Conservation (phyloP, 2,888 invertebrate genomes). For the Yponomeuta malinellus region DNA sequence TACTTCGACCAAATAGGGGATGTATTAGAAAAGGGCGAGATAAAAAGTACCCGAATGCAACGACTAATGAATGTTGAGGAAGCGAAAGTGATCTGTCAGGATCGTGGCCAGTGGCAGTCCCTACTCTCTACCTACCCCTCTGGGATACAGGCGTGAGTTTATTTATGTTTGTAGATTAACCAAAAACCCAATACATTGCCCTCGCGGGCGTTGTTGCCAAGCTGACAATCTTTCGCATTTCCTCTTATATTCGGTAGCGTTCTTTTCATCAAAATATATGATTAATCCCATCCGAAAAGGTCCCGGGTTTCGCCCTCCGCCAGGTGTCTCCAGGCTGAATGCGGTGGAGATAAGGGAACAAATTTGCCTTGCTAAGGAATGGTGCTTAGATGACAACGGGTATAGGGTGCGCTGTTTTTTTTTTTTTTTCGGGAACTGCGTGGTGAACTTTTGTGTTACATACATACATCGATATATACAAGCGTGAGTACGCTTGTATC, state of each 20-base stretch:
- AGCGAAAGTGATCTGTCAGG: no score
- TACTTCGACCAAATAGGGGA: no score
- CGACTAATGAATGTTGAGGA: no score
- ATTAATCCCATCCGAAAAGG: slow-evolving; percentile 8
- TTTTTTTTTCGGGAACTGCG: not conserved
- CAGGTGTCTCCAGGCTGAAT: slow-evolving; percentile 6
- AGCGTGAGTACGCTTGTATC: no score
- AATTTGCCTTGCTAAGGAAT: slow-evolving; percentile 10
- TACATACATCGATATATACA: no score
- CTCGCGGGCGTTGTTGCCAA: not conserved
- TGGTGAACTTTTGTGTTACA: no score
- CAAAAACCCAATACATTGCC: not conserved
- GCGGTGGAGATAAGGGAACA: slow-evolving; percentile 8
- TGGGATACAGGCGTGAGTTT: no score
- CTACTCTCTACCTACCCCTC: no score
- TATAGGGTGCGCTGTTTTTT: not conserved
- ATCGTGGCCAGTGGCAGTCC: no score
- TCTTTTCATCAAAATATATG: not conserved
- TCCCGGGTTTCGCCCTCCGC: not conserved
- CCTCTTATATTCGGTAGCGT: not conserved
- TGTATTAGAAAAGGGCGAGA: no score
- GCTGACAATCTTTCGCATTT: not conserved
- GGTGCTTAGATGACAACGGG: not conserved
- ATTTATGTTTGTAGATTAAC: no score
- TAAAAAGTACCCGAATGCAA: no score